These are phyloP conservation scores for Gracilinanus agilis DNA, from an alignment of 2,113 vertebrate species.

Conservation along the genomic window DNA sequence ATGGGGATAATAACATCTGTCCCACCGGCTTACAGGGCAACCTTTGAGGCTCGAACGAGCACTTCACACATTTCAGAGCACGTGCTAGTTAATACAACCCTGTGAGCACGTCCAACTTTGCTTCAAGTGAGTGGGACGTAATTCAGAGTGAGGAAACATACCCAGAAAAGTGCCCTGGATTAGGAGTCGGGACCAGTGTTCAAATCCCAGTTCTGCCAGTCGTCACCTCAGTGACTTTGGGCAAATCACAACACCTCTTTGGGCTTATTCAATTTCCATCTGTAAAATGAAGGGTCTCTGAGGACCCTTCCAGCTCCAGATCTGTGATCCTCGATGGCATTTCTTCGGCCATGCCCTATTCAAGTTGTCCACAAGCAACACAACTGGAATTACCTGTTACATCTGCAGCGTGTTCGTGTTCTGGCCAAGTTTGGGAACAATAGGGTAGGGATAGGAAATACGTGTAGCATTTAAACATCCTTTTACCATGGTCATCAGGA, in stretches of 20 bases:
- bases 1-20: not conserved
- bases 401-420: slow-evolving; percentile 24
- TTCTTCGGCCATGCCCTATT: not conserved
- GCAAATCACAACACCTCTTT: not conserved
- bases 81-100: not conserved
- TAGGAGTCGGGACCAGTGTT: not conserved
- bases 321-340: not conserved
- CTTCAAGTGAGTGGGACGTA: not conserved
- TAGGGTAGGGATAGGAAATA: slow-evolving; percentile 46
- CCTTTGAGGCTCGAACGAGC: not conserved
- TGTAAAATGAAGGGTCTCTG: not conserved
- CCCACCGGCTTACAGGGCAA: not conserved
- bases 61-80: not conserved
- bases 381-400: not conserved
- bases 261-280: not conserved
- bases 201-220: not conserved
- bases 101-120: not conserved
- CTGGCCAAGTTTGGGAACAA: slow-evolving; percentile 52
- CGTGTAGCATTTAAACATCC: slow-evolving; percentile 26
- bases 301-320: not conserved
- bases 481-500: slow-evolving; percentile 11
- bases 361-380: slow-evolving; percentile 34
- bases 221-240: not conserved
- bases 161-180: not conserved
- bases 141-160: not conserved